Conservation (phyloP, 2,113 vertebrate genomes). For the Myrmophylax atrothorax region DNA sequence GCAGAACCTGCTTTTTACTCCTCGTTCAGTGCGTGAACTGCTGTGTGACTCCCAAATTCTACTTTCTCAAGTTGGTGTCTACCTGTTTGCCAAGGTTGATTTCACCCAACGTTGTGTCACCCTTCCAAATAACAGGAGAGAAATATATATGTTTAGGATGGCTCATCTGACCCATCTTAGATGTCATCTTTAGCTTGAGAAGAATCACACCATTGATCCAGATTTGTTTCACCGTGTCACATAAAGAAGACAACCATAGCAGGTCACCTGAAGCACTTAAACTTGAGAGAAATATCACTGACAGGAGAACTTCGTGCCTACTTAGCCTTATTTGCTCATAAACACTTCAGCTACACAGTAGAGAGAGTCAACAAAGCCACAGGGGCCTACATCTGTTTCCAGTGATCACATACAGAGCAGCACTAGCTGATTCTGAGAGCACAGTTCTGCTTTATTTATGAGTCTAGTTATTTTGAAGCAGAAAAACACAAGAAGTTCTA, state of each 20-base stretch:
- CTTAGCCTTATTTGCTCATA: not conserved
- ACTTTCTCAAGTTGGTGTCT: not conserved
- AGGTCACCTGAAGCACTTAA: not conserved
- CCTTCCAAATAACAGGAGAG: not conserved
- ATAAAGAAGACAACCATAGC: not conserved
- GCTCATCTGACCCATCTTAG: not conserved
- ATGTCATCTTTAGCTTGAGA: not conserved
- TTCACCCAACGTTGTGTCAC: not conserved
- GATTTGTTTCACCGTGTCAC: not conserved
- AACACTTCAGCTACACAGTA: not conserved
- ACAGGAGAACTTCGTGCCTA: not conserved
- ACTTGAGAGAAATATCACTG: not conserved
- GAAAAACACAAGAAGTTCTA: not conserved
- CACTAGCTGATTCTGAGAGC: not conserved
- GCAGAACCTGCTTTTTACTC: not conserved
- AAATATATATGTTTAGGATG: not conserved
- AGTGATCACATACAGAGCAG: not conserved
- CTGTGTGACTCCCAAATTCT: not conserved
- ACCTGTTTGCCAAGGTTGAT: not conserved
- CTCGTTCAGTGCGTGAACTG: not conserved
- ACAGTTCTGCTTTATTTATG: constrained; percentile 24
- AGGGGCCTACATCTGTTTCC: not conserved
- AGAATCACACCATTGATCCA: not conserved
- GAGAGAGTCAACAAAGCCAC: not conserved
- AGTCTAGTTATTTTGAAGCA: constrained; percentile 11